Conservation (phyloP, 2,797 vertebrate genomes). For the Bradypus variegatus region DNA sequence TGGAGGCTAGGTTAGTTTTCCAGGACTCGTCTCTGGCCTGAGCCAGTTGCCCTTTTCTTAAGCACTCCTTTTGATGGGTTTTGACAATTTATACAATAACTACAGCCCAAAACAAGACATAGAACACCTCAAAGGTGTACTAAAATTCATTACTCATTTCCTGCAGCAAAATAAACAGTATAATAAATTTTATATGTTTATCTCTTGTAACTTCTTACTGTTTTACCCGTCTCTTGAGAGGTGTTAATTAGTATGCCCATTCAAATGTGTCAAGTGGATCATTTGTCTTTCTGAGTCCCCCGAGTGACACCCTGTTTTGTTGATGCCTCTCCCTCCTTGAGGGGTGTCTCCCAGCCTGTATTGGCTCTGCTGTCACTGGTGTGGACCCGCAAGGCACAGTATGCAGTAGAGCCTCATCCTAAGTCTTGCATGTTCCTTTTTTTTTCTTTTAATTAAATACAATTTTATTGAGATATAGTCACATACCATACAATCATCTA, state of each 20-base stretch:
- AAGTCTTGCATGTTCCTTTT: too few species aligned
- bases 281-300: neutral
- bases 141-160: neutral
- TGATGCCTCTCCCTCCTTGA: neutral
- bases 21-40: neutral
- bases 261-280: neutral
- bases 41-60: neutral
- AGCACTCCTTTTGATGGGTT: neutral
- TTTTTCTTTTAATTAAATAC: too few species aligned
- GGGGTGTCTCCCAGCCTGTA: neutral
- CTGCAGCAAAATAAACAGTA: neutral
- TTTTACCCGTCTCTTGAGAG: neutral
- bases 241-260: neutral
- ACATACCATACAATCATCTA: too few species aligned
- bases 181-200: neutral
- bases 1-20: neutral
- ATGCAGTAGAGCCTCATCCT: neutral
- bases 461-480: too few species aligned
- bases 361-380: neutral
- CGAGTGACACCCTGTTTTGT: neutral
- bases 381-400: neutral
- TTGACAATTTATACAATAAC: neutral
- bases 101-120: neutral
- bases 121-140: neutral
- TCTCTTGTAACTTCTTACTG: neutral